Conservation (phyloP, 2,888 invertebrate genomes). For the Lymantria monacha region DNA sequence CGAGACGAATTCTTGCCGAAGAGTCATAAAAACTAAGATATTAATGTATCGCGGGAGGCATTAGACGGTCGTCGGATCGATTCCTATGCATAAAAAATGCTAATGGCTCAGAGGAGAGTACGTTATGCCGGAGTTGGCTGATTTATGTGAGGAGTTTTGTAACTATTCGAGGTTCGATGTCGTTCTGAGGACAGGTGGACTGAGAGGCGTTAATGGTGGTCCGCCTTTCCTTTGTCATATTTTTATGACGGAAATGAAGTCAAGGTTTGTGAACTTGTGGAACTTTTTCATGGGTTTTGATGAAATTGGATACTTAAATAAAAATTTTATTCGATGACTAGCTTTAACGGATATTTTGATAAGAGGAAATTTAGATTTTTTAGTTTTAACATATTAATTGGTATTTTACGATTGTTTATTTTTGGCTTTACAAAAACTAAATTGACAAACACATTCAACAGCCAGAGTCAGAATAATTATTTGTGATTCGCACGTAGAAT, state of each 20-base stretch:
- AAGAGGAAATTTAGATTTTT: no score
- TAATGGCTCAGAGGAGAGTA: constrained; percentile 75
- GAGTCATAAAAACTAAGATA: constrained; percentile 83
- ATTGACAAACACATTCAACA: neutral
- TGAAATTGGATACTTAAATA: neutral
- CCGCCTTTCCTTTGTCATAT: constrained; percentile 19
- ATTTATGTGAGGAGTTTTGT: constrained; percentile 64
- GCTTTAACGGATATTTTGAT: no score
- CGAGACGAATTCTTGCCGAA: constrained; percentile 74
- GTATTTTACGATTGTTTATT: no score
- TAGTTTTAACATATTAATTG: no score
- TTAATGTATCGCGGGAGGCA: constrained; percentile 83
- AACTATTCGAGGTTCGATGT: constrained; percentile 65
- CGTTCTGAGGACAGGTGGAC: constrained; percentile 57
- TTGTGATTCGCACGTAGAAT: neutral
- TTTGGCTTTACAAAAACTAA: neutral
- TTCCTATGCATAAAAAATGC: constrained; percentile 82
- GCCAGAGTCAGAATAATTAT: neutral
- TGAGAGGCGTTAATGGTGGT: constrained; percentile 26
- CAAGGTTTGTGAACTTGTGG: neutral
- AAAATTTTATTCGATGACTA: no score
- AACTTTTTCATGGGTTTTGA: constrained; percentile 1
- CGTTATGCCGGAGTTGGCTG: constrained; percentile 62
- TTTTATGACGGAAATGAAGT: constrained; percentile 12
- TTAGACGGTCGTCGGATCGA: constrained; percentile 78